Evolutionary conservation across 2,113 vertebrate species (phyloP).

Genomic region (Typhlomys cinereus): DNA sequence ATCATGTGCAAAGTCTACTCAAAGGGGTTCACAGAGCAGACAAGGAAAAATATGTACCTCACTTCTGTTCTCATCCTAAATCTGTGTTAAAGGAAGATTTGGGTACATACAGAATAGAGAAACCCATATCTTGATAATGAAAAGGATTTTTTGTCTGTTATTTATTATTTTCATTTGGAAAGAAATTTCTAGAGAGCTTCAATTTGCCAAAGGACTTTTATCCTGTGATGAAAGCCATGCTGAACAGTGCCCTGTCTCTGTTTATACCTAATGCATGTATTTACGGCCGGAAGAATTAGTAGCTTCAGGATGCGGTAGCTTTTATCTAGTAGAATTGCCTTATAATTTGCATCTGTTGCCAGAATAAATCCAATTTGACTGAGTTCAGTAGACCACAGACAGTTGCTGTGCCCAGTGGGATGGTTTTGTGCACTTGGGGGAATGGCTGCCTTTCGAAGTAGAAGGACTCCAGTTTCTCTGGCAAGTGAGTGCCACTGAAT

Average conservation of each 20-base stretch:
- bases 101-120: not conserved
- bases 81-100: not conserved
- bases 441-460: not conserved
- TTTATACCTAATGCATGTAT: conserved; percentile 57
- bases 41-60: not conserved
- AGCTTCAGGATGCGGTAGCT: conserved; percentile 51
- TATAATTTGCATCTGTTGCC: conserved; percentile 51
- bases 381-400: conserved; percentile 12
- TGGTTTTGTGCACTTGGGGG: not conserved
- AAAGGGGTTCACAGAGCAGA: not conserved
- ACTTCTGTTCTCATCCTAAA: not conserved
- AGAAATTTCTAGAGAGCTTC: conserved; percentile 55
- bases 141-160: conserved; percentile 35
- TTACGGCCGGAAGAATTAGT: conserved; percentile 60
- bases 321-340: conserved; percentile 66
- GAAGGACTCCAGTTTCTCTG: not conserved
- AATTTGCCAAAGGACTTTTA: conserved; percentile 58
- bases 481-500: not conserved
- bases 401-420: not conserved
- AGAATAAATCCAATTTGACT: conserved; percentile 53
- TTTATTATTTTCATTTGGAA: conserved; percentile 65
- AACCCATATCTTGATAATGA: not conserved
- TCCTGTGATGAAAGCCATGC: conserved; percentile 52
- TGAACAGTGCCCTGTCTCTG: conserved; percentile 3
- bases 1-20: not conserved